Evolutionary conservation across 2,797 vertebrate genomes (phyloP).

Genomic region (Enteromius anoplus): DNA sequence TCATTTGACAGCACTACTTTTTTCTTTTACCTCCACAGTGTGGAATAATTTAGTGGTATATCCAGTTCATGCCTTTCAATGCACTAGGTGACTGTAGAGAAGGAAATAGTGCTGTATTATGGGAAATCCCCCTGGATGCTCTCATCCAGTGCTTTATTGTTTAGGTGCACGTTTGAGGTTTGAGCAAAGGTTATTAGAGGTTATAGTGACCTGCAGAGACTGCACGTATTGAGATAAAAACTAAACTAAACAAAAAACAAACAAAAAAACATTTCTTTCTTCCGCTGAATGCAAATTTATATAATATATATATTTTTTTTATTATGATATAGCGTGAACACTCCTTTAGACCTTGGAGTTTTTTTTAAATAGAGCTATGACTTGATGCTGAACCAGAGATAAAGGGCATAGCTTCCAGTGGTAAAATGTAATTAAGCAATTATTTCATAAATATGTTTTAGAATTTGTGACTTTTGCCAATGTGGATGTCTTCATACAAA

Average conservation of each 20-base stretch:
- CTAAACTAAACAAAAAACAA: background rate
- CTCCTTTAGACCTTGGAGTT: too few species aligned
- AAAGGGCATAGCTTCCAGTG: too few species aligned
- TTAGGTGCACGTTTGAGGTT: background rate
- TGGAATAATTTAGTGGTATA: background rate
- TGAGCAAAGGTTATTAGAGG: constrained; percentile 16
- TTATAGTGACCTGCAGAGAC: background rate
- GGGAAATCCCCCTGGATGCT: constrained; percentile 5
- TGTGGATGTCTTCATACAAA: too few species aligned
- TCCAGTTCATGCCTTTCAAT: background rate
- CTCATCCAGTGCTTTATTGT: background rate
- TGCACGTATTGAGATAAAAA: background rate
- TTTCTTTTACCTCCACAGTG: background rate
- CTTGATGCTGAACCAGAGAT: too few species aligned
- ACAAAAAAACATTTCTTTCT: background rate
- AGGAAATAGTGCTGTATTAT: constrained; percentile 13
- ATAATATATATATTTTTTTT: too few species aligned
- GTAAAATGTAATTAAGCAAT: too few species aligned
- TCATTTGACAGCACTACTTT: too few species aligned
- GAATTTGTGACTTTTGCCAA: too few species aligned
- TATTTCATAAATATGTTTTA: too few species aligned
- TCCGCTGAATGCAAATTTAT: too few species aligned
- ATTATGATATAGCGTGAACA: too few species aligned
- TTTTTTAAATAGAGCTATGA: too few species aligned
- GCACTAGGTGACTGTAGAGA: background rate